Percentiles rank a stretch among this genome's conserved stretches.
Conservation (phyloP, 2,113 vertebrate species). For the Malurus alboscapulatus region DNA sequence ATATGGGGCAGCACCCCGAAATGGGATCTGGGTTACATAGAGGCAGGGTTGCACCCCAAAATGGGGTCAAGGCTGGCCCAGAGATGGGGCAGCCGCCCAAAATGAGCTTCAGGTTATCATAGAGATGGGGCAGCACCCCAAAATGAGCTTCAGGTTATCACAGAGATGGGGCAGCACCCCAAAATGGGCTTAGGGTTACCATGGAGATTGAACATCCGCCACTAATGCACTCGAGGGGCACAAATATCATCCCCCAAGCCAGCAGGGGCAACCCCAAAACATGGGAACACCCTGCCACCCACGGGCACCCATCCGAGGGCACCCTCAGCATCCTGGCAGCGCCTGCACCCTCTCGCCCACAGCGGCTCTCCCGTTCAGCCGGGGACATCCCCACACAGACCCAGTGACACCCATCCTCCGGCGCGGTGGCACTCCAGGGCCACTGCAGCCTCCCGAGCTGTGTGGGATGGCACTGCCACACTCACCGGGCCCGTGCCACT, state of each 20-base stretch:
- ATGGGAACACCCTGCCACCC: not conserved
- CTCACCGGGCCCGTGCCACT: fast-evolving
- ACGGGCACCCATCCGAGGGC: fast-evolving
- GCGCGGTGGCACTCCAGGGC: fast-evolving
- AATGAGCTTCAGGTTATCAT: no score
- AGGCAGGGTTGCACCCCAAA: not conserved
- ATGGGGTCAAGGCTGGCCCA: fast-evolving
- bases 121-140: not conserved
- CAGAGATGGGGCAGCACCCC: not conserved
- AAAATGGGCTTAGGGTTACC: not conserved
- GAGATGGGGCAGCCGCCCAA: no score
- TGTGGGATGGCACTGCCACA: fast-evolving
- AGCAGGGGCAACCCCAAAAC: fast-evolving
- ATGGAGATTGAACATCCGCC: not conserved
- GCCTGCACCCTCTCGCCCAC: fast-evolving
- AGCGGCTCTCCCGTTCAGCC: fast-evolving
- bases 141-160: not conserved
- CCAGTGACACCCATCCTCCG: not conserved
- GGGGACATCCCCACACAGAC: not conserved
- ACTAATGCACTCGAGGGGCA: not conserved
- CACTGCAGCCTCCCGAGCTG: fast-evolving
- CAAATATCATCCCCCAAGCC: not conserved
- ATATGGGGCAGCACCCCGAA: not conserved
- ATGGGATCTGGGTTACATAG: fast-evolving
- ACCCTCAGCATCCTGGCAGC: fast-evolving